Evolutionary conservation across 1,140 invertebrate species (phyloP).

Genomic region (Matsumurasca onukii): DNA sequence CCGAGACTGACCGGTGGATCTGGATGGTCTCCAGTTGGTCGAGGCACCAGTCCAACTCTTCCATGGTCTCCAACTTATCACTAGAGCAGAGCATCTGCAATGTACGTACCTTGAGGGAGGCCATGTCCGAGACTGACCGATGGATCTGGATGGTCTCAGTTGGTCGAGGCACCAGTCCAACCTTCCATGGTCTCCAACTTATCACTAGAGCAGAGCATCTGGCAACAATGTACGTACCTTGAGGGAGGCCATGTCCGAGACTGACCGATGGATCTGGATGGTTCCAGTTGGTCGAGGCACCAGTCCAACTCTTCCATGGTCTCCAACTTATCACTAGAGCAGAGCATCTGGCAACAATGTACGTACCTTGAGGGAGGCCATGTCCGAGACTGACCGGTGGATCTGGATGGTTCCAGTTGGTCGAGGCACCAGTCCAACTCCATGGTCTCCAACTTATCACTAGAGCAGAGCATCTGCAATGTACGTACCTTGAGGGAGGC

Average conservation of each 20-base stretch:
- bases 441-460: constrained; percentile 94
- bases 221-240: too few species aligned
- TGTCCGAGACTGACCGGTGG: constrained; percentile 97
- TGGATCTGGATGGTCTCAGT: constrained; percentile 98
- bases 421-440: constrained; percentile 99
- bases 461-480: constrained; percentile 46
- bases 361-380: constrained; percentile 97
- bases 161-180: constrained; percentile 99
- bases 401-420: constrained; percentile 99
- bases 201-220: too few species aligned
- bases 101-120: constrained; percentile 92
- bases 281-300: constrained; percentile 99
- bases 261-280: constrained; percentile 97
- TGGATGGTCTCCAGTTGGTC: constrained; percentile 99
- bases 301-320: constrained; percentile 98
- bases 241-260: too few species aligned
- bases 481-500: constrained; percentile 96
- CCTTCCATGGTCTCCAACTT: constrained; percentile 96
- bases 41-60: constrained; percentile 99
- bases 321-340: constrained; percentile 64
- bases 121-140: constrained; percentile 98
- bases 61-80: constrained; percentile 93
- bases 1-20: constrained; percentile 97
- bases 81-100: constrained; percentile 46
- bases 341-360: too few species aligned